These are phyloP conservation scores for Drosophila gaucha DNA, from an alignment of 2,888 invertebrate genomes.

Conservation along the genomic window DNA sequence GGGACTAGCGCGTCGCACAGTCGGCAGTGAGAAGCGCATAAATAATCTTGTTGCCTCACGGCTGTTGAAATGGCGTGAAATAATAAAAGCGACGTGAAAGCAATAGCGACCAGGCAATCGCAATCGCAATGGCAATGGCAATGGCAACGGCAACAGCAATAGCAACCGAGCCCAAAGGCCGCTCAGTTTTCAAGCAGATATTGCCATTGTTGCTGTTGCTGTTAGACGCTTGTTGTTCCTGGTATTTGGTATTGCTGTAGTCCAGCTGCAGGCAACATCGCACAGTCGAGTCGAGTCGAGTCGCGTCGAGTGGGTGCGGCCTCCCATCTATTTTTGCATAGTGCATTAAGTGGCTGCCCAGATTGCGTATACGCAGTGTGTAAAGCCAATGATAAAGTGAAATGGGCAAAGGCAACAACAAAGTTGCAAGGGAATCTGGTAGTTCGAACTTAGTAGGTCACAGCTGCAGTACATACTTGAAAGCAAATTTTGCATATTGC, in stretches of 20 bases:
- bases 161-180: slow-evolving; percentile 42
- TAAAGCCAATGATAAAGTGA: neutral
- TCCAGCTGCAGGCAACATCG: slow-evolving; percentile 54
- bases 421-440: neutral
- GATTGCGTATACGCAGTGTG: slow-evolving; percentile 58
- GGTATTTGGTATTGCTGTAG: slow-evolving; percentile 39
- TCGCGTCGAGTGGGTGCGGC: slow-evolving; percentile 14
- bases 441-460: neutral
- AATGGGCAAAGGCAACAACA: slow-evolving; percentile 3
- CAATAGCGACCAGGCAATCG: slow-evolving; percentile 64
- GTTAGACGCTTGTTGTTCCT: slow-evolving; percentile 16
- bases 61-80: slow-evolving; percentile 80
- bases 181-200: slow-evolving; percentile 45
- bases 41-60: slow-evolving; percentile 80
- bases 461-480: neutral
- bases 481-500: no score
- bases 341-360: slow-evolving; percentile 54
- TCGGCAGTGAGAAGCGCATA: slow-evolving; percentile 66
- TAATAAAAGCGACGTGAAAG: slow-evolving; percentile 78
- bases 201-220: slow-evolving; percentile 25
- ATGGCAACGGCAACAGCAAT: slow-evolving; percentile 17
- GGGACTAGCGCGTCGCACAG: slow-evolving; percentile 33
- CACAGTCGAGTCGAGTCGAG: slow-evolving; percentile 3
- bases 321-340: slow-evolving; percentile 47
- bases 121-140: slow-evolving; percentile 41